Conservation (phyloP, 2,113 vertebrate genomes). For the Entosphenus tridentatus region DNA sequence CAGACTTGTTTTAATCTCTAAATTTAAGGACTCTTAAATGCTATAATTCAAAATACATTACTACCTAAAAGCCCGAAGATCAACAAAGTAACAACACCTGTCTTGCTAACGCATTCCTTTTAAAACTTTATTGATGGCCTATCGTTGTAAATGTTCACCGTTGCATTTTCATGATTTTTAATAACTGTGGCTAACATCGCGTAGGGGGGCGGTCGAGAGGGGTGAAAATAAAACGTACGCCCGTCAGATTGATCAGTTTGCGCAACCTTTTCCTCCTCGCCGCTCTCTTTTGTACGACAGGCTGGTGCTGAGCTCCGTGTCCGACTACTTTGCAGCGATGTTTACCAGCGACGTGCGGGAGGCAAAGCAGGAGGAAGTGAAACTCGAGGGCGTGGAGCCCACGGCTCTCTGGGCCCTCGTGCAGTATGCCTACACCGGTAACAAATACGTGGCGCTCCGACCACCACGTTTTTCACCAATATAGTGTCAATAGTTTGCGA, state of each 20-base stretch:
- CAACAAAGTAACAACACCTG: too few species aligned
- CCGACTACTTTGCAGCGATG: slow-evolving; percentile 98
- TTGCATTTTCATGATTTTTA: neutral
- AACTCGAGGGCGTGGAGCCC: slow-evolving; percentile 89
- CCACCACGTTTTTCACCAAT: too few species aligned
- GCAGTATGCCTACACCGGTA: slow-evolving; percentile 92
- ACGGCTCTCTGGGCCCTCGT: slow-evolving; percentile 87
- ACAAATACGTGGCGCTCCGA: slow-evolving; percentile 12
- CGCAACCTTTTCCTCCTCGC: too few species aligned
- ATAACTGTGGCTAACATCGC: slow-evolving; percentile 6
- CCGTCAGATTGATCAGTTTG: slow-evolving; percentile 3
- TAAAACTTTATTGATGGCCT: neutral
- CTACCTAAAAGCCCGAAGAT: too few species aligned
- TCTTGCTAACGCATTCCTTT: neutral
- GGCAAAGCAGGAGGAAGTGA: slow-evolving; percentile 87
- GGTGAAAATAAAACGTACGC: slow-evolving; percentile 6
- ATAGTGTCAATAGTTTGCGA: too few species aligned
- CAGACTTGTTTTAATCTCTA: too few species aligned
- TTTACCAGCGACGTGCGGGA: slow-evolving; percentile 90
- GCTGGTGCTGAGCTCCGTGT: slow-evolving; percentile 81
- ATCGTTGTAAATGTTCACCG: neutral
- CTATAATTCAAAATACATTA: too few species aligned
- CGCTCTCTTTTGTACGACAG: slow-evolving; percentile 21
- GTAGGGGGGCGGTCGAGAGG: neutral
- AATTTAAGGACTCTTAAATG: too few species aligned